A percentile compares a stretch with the other conserved stretches of the same genome.
phyloP scores from a whole-genome alignment of 2,888 invertebrate species.

The Microplitis manilae region DNA sequence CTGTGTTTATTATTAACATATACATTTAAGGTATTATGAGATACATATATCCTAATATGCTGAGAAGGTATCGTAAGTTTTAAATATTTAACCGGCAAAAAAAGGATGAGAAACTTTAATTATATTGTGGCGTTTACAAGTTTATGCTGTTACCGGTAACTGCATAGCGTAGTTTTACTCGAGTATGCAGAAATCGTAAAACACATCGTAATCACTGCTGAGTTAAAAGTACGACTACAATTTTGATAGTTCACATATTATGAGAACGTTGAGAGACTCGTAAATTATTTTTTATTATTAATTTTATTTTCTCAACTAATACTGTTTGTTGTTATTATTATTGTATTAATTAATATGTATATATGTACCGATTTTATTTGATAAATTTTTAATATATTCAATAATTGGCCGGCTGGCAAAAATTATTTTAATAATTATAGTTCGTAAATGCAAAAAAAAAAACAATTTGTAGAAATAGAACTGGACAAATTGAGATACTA shows the following conservation, averaged over 20 bases:
- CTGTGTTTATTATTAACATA: too few species aligned
- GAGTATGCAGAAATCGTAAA: slow-evolving; percentile 55
- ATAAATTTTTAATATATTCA: too few species aligned
- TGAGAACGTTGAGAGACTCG: slow-evolving; percentile 25
- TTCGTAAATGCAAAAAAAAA: too few species aligned
- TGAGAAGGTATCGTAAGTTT: too few species aligned
- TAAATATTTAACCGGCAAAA: not conserved
- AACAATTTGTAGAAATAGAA: too few species aligned
- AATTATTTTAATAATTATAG: too few species aligned
- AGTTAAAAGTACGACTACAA: slow-evolving; percentile 15
- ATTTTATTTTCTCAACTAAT: not conserved
- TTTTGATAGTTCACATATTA: slow-evolving; percentile 34
- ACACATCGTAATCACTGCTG: slow-evolving; percentile 49
- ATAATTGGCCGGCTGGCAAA: too few species aligned
- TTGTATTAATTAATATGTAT: too few species aligned
- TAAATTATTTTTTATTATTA: slow-evolving; percentile 25
- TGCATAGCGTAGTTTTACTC: slow-evolving; percentile 47
- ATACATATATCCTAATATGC: too few species aligned
- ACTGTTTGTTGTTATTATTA: not conserved
- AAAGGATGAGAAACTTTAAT: not conserved
- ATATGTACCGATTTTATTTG: too few species aligned
- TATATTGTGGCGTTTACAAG: slow-evolving; percentile 43
- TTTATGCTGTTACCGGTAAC: slow-evolving; percentile 58
- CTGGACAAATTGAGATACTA: too few species aligned
- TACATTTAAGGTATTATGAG: too few species aligned